Evolutionary conservation across 2,888 invertebrate species (phyloP), one percentile per base, ranked within the genome.

Genomic region (Callimorpha dominula): DNA sequence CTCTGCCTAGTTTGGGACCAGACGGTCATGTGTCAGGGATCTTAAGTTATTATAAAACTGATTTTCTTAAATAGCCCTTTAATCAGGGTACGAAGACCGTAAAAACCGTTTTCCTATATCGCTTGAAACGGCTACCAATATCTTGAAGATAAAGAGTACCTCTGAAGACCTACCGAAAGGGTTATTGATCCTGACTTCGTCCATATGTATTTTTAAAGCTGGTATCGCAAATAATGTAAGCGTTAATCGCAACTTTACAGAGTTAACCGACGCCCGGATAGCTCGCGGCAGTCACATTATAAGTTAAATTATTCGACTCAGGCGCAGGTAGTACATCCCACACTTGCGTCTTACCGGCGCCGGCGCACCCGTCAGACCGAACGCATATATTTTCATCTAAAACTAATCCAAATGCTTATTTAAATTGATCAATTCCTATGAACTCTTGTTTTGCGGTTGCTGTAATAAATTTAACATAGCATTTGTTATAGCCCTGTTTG

Each of bases 251-350:
- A 20, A 71, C 49, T 74, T 62, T 77, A 81, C 76, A 82, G 66
- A 73, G 71, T 68, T 78, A 74, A 82, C 78, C 74, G 65, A 63
- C 63, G 52, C 64, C 60, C 31, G 63, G 43, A 43, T 49, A 68
- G 68, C 62, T 71, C 57, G 67, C 65, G 68, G 74, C 73, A 70
- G 46, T 80, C 70, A 75, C 79, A 83, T 81, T 80, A 83, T 71
- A 80, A 80, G 84, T 77, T 77, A 81, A 84, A 81, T 84, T 81
- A 84, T 84, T 84, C 85, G 68, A 74, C 75, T 79, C 78, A 66
- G 72, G 73, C 76, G 76, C 84, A 85, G 84, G 85, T 85, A 85
- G 83, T 86, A 78, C 86, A 81, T 86, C 85, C 85, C 85, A 86
- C 85, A 81, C 83, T 71, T 52, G 76, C 85, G 85, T 77, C 86